Conservation (phyloP, 2,797 vertebrate species). For the Sternotherus odoratus region DNA sequence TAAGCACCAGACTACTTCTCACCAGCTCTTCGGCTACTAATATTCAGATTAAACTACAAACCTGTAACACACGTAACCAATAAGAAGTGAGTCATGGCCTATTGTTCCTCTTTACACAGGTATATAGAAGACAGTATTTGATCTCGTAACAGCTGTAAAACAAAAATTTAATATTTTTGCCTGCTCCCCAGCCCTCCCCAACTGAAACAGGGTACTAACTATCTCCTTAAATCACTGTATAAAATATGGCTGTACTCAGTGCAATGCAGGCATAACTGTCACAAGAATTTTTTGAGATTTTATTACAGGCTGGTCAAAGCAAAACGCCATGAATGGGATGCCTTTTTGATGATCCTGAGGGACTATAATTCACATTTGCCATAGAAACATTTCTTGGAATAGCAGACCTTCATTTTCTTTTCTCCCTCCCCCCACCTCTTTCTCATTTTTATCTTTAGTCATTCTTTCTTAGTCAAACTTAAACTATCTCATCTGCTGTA, state of each 20-base stretch:
- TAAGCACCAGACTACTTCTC: not conserved
- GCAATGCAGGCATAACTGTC: conserved; percentile 7
- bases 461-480: conserved; percentile 27
- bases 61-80: not conserved
- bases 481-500: not conserved
- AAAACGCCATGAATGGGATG: conserved; percentile 56
- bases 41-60: rapidly evolving
- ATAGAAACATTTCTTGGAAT: conserved; percentile 15
- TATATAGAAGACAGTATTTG: rapidly evolving
- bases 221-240: conserved; percentile 52
- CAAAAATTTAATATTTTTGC: conserved; percentile 50
- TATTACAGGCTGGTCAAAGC: conserved; percentile 59
- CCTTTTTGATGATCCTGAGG: conserved; percentile 38
- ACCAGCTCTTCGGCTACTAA: not conserved
- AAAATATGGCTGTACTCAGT: not conserved
- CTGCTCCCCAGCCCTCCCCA: conserved; percentile 16
- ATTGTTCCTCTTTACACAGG: not conserved
- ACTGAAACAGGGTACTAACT: conserved; percentile 42
- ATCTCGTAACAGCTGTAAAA: not conserved
- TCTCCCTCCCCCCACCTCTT: not conserved
- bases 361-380: conserved; percentile 40
- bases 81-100: not conserved
- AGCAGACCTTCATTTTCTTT: not conserved
- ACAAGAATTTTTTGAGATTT: conserved; percentile 35
- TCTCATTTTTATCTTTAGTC: not conserved